Percentiles rank a stretch among this genome's conserved stretches.
phyloP scores from a whole-genome alignment of 2,888 invertebrate species.

The Trimorus sp. region DNA sequence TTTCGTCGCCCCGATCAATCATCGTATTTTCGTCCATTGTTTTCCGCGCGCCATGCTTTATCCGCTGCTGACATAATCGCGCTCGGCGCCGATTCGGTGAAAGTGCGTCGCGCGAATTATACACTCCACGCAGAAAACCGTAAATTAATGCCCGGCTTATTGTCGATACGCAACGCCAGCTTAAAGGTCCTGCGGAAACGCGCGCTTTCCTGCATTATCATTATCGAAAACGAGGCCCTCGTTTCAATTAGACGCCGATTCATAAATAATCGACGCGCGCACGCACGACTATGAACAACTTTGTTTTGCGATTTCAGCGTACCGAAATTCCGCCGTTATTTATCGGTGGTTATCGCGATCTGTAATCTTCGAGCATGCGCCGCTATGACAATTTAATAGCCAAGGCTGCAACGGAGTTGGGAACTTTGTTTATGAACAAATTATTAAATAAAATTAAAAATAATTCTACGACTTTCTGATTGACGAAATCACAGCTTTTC shows the following conservation, averaged over 20 bases:
- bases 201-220: slow-evolving; percentile 25
- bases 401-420: too few species aligned
- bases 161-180: slow-evolving; percentile 22
- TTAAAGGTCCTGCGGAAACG: slow-evolving; percentile 23
- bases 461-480: too few species aligned
- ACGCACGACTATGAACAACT: slow-evolving; percentile 1
- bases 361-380: slow-evolving; percentile 38
- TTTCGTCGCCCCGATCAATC: slow-evolving; percentile 37
- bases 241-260: slow-evolving; percentile 44
- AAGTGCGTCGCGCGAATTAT: slow-evolving; percentile 50
- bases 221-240: slow-evolving; percentile 28
- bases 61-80: slow-evolving; percentile 34
- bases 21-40: slow-evolving; percentile 52
- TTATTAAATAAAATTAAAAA: too few species aligned
- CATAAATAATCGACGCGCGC: slow-evolving; percentile 42
- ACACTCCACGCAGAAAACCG: slow-evolving; percentile 37
- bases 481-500: too few species aligned
- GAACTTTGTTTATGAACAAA: too few species aligned
- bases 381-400: slow-evolving; percentile 55
- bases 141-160: slow-evolving; percentile 51
- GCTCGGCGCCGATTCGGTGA: slow-evolving; percentile 31
- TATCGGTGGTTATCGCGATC: slow-evolving; percentile 37
- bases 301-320: neutral
- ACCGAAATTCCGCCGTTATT: slow-evolving; percentile 27
- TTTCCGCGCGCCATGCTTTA: slow-evolving; percentile 46